phyloP scores from a whole-genome alignment of 2,797 vertebrate genomes.

The Dermochelys coriacea region DNA sequence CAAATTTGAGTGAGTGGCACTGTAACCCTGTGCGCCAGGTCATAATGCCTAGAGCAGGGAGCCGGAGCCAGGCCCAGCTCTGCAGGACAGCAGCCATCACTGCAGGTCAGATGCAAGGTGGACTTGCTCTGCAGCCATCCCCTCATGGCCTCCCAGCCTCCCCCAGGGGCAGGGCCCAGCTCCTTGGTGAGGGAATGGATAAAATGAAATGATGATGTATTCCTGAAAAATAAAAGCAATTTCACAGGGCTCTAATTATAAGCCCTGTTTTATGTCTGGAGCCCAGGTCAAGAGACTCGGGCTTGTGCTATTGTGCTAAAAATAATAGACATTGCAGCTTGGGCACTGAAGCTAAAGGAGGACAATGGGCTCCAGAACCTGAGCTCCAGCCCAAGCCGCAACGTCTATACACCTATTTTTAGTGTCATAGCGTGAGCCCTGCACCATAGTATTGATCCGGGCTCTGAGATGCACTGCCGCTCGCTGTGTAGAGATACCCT shows the following conservation, averaged over 20 bases:
- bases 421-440: neutral
- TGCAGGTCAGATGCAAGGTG: neutral
- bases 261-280: neutral
- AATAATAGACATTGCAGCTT: neutral
- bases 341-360: neutral
- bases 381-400: neutral
- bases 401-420: neutral
- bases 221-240: neutral
- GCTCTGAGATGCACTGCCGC: neutral
- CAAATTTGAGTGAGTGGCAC: neutral
- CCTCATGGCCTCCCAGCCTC: neutral
- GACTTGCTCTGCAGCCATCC: neutral
- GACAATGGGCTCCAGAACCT: neutral
- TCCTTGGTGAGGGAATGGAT: neutral
- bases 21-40: neutral
- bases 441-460: no score
- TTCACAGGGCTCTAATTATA: neutral
- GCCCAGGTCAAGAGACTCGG: neutral
- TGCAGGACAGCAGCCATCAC: neutral
- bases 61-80: neutral
- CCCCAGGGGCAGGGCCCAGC: no score
- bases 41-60: neutral
- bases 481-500: neutral
- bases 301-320: neutral
- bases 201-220: neutral